Conservation (phyloP, 2,888 invertebrate genomes). For the Tetramorium bicarinatum region DNA sequence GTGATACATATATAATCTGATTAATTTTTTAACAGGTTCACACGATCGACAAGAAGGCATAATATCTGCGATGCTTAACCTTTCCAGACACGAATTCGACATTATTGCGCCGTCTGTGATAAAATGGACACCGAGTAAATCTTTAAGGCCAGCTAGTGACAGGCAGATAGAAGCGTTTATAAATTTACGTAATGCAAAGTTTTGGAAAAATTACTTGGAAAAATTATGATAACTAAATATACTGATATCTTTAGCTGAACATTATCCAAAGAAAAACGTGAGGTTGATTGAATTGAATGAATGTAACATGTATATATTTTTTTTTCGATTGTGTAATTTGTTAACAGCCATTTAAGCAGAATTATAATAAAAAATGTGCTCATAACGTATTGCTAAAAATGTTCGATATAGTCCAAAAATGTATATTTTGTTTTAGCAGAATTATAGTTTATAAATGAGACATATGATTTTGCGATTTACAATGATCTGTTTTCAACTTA, state of each 20-base stretch:
- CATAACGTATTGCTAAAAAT: neutral
- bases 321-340: neutral
- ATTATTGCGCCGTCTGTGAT: conserved; percentile 72
- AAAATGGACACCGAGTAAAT: conserved; percentile 77
- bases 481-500: neutral
- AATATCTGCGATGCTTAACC: conserved; percentile 79
- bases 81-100: conserved; percentile 75
- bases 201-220: conserved; percentile 74
- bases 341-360: neutral
- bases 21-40: conserved; percentile 68
- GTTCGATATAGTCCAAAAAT: neutral
- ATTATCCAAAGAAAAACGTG: neutral
- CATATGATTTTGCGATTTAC: neutral
- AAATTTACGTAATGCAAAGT: conserved; percentile 50
- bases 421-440: neutral
- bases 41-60: conserved; percentile 81
- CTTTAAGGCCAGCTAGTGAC: conserved; percentile 70
- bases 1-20: neutral
- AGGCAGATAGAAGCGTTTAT: conserved; percentile 77
- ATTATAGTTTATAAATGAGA: neutral
- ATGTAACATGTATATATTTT: neutral
- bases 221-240: too few species aligned
- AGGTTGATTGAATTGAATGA: neutral
- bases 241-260: too few species aligned
- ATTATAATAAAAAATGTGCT: neutral